Conservation (phyloP, 2,797 vertebrate species). For the Premnoplex brunnescens region DNA sequence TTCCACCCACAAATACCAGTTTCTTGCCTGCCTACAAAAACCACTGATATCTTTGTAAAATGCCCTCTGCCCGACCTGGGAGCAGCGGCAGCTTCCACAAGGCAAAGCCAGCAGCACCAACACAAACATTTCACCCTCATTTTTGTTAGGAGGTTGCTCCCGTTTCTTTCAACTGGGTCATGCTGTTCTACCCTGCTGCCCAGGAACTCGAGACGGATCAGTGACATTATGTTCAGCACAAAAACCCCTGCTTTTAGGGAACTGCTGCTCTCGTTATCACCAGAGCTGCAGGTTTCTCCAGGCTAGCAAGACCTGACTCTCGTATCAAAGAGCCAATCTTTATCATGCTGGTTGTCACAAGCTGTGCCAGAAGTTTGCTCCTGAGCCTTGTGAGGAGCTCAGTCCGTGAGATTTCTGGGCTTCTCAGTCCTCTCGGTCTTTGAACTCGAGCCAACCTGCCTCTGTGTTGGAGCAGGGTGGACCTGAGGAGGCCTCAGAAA, state of each 20-base stretch:
- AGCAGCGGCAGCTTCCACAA: not conserved
- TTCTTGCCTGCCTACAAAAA: not conserved
- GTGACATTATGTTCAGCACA: not conserved
- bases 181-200: not conserved
- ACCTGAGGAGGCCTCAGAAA: not conserved
- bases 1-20: not conserved
- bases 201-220: not conserved
- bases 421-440: not conserved
- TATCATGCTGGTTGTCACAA: not conserved
- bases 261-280: not conserved
- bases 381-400: not conserved
- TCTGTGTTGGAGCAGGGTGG: accelerated
- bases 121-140: not conserved
- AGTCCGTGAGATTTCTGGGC: not conserved
- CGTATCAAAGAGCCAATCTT: not conserved
- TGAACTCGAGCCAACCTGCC: not conserved
- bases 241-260: not conserved
- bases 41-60: not conserved
- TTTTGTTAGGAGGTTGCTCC: not conserved
- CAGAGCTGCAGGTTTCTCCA: not conserved
- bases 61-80: not conserved
- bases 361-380: not conserved
- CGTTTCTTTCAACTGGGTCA: not conserved
- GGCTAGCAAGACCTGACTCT: not conserved
- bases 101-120: not conserved